Percentiles rank a stretch among this genome's conserved stretches.
phyloP scores from a whole-genome alignment of 2,113 vertebrate species.

The Cephalopterus ornatus region DNA sequence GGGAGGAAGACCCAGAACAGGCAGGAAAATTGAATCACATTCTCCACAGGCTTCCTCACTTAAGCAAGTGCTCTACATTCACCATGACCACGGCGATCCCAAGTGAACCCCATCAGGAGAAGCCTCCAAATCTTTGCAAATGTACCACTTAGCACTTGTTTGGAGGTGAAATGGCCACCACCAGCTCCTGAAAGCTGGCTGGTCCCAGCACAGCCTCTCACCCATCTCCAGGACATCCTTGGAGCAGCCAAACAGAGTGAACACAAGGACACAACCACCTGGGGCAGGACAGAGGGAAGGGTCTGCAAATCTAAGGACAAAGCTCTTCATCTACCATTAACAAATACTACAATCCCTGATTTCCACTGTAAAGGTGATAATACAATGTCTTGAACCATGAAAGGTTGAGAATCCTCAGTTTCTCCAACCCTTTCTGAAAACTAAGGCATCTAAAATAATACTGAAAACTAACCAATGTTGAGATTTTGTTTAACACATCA shows the following conservation, averaged over 20 bases:
- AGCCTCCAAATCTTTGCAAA: not conserved
- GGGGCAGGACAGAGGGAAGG: not conserved
- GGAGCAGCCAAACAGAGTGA: not conserved
- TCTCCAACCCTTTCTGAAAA: not conserved
- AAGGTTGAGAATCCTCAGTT: not conserved
- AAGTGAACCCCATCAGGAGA: not conserved
- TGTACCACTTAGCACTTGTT: not conserved
- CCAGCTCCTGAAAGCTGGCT: not conserved
- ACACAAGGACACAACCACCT: not conserved
- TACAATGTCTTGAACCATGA: not conserved
- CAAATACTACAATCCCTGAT: rapidly evolving
- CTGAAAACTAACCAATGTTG: rapidly evolving
- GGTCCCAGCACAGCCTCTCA: not conserved
- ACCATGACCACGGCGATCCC: rapidly evolving
- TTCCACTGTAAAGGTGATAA: not conserved
- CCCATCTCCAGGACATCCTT: not conserved
- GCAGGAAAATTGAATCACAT: rapidly evolving
- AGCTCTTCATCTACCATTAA: not conserved
- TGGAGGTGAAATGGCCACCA: rapidly evolving
- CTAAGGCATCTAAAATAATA: rapidly evolving
- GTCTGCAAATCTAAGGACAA: not conserved
- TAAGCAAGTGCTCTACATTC: not conserved
- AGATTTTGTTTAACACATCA: not conserved
- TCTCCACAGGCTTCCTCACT: not conserved
- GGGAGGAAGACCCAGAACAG: not conserved